These are phyloP conservation scores for Cisticola juncidis DNA, from an alignment of 2,113 vertebrate genomes.

Conservation along the genomic window DNA sequence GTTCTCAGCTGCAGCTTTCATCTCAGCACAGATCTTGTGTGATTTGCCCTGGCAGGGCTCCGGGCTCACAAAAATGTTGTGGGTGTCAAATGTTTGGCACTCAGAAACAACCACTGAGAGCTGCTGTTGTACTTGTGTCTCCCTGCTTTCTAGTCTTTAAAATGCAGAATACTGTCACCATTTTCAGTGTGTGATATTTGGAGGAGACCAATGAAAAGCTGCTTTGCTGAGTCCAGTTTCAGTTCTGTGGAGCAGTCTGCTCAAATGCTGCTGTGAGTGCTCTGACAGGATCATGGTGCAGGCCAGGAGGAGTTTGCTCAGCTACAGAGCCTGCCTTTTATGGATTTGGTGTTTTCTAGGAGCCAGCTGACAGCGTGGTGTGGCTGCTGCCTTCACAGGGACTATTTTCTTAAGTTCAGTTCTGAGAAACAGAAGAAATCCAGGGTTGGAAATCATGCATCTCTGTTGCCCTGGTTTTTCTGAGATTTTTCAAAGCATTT, in stretches of 20 bases:
- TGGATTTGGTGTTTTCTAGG: neutral
- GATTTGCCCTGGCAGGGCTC: neutral
- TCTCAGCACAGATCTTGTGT: neutral
- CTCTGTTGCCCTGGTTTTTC: too few species aligned
- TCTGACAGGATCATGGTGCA: neutral
- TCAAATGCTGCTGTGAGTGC: neutral
- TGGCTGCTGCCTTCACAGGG: neutral
- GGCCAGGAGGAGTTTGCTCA: neutral
- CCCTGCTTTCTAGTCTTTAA: neutral
- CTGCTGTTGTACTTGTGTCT: neutral
- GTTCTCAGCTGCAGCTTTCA: neutral
- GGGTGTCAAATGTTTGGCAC: constrained; percentile 22
- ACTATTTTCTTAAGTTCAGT: neutral
- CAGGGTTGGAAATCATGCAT: accelerated
- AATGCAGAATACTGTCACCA: neutral
- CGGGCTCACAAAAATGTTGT: neutral
- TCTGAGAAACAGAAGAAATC: neutral
- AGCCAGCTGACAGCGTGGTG: neutral
- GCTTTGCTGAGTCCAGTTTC: neutral
- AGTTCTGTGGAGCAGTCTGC: neutral
- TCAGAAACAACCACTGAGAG: neutral
- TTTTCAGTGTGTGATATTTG: neutral
- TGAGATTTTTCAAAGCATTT: too few species aligned
- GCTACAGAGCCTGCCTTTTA: neutral
- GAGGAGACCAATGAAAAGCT: neutral